Evolutionary conservation across 2,113 vertebrate genomes (phyloP).

Genomic region (Aplodontia rufa): DNA sequence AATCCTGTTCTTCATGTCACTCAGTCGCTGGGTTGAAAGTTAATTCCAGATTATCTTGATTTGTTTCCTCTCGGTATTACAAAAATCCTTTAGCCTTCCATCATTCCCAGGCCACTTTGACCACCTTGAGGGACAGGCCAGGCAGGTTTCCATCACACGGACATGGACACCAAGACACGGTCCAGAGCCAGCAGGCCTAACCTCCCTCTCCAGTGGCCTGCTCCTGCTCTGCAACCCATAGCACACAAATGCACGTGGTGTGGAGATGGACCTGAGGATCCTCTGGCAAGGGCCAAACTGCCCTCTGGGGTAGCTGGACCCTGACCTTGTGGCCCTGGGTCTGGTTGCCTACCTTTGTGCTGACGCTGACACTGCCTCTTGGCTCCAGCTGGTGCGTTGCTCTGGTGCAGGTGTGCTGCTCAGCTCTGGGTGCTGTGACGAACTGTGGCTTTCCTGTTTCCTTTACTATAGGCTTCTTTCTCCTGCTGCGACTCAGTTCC

Average conservation of each 20-base stretch:
- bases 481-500: neutral
- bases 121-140: neutral
- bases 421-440: neutral
- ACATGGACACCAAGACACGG: neutral
- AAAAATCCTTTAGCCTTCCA: neutral
- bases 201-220: neutral
- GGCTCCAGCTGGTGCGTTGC: neutral
- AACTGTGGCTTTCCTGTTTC: neutral
- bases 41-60: slow-evolving; percentile 16
- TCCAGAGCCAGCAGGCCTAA: neutral
- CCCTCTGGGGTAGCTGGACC: neutral
- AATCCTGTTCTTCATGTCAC: neutral
- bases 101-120: neutral
- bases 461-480: neutral
- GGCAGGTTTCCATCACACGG: neutral
- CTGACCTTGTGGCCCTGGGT: neutral
- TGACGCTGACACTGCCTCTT: neutral
- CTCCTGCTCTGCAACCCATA: neutral
- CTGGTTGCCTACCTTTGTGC: neutral
- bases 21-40: neutral
- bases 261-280: neutral
- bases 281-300: neutral
- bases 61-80: neutral
- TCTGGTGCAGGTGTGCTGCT: neutral
- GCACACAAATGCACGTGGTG: too few relatives aligned